These are phyloP conservation scores for Nemotelus pantherinus DNA, from an alignment of 2,888 invertebrate species.

Conservation along the genomic window DNA sequence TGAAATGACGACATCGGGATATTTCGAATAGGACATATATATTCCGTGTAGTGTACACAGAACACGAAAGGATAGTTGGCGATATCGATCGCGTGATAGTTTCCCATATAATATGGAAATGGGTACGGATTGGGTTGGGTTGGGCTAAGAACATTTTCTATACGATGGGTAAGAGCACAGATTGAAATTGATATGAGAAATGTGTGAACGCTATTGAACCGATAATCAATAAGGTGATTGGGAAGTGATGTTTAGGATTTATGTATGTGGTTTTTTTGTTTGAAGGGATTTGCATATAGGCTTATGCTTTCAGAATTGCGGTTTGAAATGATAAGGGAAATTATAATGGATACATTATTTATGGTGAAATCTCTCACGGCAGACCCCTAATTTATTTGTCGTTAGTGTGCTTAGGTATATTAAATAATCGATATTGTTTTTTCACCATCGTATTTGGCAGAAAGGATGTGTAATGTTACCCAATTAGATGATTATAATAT, in stretches of 20 bases:
- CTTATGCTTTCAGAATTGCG: too few relatives aligned
- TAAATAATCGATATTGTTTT: too few relatives aligned
- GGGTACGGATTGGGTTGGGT: slow-evolving; percentile 5
- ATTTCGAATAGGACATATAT: not conserved
- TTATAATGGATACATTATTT: too few relatives aligned
- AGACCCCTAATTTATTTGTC: too few relatives aligned
- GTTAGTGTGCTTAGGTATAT: too few relatives aligned
- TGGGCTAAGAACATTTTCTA: not conserved
- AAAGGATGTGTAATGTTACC: too few relatives aligned
- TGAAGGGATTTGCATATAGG: too few relatives aligned
- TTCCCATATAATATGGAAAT: slow-evolving; percentile 1
- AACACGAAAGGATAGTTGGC: slow-evolving; percentile 9
- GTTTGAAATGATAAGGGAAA: too few relatives aligned
- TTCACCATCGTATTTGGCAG: too few relatives aligned
- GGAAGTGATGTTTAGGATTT: not conserved
- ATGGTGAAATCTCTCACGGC: too few relatives aligned
- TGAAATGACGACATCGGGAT: slow-evolving; percentile 37
- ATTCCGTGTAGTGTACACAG: slow-evolving; percentile 20
- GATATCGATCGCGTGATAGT: slow-evolving; percentile 32
- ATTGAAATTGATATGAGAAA: not conserved
- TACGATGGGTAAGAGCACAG: not conserved
- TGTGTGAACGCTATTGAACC: not conserved
- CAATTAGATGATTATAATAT: too few relatives aligned
- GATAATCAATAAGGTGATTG: not conserved
- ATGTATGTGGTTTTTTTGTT: too few relatives aligned